Evolutionary conservation across 35 echinoderm and acorn worm species (phyloP).

Genomic region (Apostichopus japonicus): DNA sequence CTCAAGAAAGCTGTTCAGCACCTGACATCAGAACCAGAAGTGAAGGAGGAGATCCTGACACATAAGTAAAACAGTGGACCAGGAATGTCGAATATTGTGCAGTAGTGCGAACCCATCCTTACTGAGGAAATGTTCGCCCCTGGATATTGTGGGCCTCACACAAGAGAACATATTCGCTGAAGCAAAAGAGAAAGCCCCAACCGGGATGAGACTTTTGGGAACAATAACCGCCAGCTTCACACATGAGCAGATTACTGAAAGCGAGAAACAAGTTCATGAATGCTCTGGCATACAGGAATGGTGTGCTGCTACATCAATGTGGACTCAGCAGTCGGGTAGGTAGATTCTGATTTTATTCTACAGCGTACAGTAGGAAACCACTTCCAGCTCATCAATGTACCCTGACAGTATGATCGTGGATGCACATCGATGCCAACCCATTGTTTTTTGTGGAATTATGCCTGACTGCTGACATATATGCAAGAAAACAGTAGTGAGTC

Average conservation of each 20-base stretch:
- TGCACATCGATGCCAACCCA: no score
- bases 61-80: neutral
- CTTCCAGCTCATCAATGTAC: no score
- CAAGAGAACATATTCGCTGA: neutral
- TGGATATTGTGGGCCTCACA: neutral
- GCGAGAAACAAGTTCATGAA: neutral
- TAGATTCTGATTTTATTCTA: neutral
- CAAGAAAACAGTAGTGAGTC: no score
- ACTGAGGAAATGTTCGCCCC: neutral
- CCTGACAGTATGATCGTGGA: no score
- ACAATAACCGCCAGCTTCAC: neutral
- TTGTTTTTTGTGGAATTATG: no score
- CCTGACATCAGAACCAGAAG: slow-evolving; percentile 3
- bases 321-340: neutral
- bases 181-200: neutral
- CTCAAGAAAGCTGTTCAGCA: neutral
- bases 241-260: neutral
- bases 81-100: neutral
- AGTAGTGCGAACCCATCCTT: neutral
- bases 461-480: no score
- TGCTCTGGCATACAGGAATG: neutral
- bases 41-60: neutral
- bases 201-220: neutral
- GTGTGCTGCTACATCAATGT: neutral
- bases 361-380: no score